Evolutionary conservation across 2,888 invertebrate species (phyloP).

Genomic region (Spicauda simplicius): DNA sequence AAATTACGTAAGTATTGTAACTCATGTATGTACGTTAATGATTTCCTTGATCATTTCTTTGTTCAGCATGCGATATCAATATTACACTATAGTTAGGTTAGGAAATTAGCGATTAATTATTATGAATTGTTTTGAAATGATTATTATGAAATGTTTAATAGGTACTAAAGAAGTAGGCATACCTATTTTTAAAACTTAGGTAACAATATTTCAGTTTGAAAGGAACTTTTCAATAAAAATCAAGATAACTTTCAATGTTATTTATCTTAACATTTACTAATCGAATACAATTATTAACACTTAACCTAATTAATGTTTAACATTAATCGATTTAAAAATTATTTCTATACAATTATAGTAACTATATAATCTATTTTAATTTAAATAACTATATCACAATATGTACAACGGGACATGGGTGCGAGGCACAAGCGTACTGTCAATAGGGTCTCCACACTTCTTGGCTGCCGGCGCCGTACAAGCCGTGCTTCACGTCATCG

Average conservation of each 20-base stretch:
- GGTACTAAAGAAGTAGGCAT: no score
- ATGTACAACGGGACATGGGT: constrained; percentile 74
- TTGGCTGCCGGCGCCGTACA: constrained; percentile 68
- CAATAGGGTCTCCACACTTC: constrained; percentile 92
- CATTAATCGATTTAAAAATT: constrained; percentile 67
- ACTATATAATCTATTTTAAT: constrained; percentile 42
- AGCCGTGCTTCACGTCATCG: constrained; percentile 81
- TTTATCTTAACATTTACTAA: constrained; percentile 49
- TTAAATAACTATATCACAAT: constrained; percentile 74
- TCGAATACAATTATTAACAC: constrained; percentile 69
- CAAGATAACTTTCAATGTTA: constrained; percentile 45
- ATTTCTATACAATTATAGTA: constrained; percentile 50
- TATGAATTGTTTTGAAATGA: no score
- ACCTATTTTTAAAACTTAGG: no score
- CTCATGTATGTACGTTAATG: no score
- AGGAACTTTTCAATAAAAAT: constrained; percentile 16
- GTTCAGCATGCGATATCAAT: no score
- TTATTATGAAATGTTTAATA: no score
- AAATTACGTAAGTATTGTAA: no score
- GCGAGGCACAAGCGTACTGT: constrained; percentile 59
- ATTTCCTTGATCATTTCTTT: no score
- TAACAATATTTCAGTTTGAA: no score
- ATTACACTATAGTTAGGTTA: no score
- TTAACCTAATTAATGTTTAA: constrained; percentile 79
- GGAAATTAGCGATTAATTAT: no score